Percentiles rank a stretch among this genome's conserved stretches.
These are phyloP conservation scores for Dendroctonus ponderosae DNA, from an alignment of 1,140 invertebrate species.

Conservation along the genomic window DNA sequence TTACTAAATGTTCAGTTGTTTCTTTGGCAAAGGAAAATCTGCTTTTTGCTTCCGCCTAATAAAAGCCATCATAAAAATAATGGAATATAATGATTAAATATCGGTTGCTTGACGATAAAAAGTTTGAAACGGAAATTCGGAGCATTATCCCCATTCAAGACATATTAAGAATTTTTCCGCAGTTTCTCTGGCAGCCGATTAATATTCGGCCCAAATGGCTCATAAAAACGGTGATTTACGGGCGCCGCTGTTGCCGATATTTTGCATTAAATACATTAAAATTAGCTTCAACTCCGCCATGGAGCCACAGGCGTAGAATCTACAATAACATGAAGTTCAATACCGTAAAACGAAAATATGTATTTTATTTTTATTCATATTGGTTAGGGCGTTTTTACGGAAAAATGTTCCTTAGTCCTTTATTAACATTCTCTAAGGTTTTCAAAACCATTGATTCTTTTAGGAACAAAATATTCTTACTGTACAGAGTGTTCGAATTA, in stretches of 20 bases:
- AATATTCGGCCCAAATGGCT: conserved; percentile 35
- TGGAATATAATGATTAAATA: conserved; percentile 24
- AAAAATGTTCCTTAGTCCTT: neutral
- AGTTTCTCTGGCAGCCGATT: conserved; percentile 32
- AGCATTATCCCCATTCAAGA: conserved; percentile 30
- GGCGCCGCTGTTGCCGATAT: conserved; percentile 32
- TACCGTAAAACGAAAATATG: too few species aligned
- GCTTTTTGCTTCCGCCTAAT: neutral
- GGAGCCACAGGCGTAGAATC: too few species aligned
- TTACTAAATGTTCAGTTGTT: neutral
- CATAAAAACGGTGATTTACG: conserved; percentile 35
- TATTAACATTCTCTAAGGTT: too few species aligned
- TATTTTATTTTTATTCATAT: too few species aligned
- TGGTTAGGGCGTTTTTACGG: neutral
- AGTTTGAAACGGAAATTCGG: conserved; percentile 25
- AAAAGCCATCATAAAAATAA: conserved; percentile 19
- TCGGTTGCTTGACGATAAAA: conserved; percentile 25
- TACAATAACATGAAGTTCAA: too few species aligned
- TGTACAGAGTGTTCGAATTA: too few species aligned
- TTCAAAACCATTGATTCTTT: too few species aligned
- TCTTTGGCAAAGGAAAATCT: neutral
- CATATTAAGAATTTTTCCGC: conserved; percentile 35
- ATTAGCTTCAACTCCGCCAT: conserved; percentile 21
- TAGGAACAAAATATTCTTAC: too few species aligned
- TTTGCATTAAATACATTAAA: conserved; percentile 35